Base-by-base conservation (phyloP, 2,888 invertebrate genomes). In the Agrochola lychnidis region DNA sequence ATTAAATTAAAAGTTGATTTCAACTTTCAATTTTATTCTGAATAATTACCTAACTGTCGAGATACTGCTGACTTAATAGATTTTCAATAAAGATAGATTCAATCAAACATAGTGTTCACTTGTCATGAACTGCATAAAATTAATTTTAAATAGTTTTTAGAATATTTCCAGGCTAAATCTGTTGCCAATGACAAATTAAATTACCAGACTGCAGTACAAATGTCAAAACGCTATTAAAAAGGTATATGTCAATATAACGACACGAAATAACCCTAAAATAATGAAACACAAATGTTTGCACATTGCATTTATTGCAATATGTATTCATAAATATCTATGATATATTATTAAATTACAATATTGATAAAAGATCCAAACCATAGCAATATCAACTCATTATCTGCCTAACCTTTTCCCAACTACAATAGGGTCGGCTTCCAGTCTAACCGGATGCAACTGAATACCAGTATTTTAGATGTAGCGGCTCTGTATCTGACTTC, bases 281-380 rank as follows among this genome's bases (percentile, higher is more conserved):
- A 67, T 53, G 12, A 72, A 72, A 68, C 14, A 19, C 51, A 40
- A 5, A 67, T 51, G 36, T 14, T 14, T 66, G 25, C 14, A 66
- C 25, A 66, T 51, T 51, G 36, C 12, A 66, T 71, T 9, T 25
- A 22, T 71, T 40, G 2, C n/a, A 25, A 56, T 30, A 42, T 7
- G 19, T 40, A 51, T 40, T 25, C 12, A 19, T 61, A 61, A 36
- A 36, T 61, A 36, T 16, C 14, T 9, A 62, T 62, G 36, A 36
- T 14, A 63, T 42, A 9, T n/a, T 7, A 40, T n/a, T 12, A 36
- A 22, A 61, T 36, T 19, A 61, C 19, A 61, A 61, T 61, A 36
- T 36, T 36, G 5, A 30, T 14, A 51, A 36, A 51, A 67, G 4
- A 51, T 3, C 16, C 22, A 36, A 51, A 30, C 25, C 14, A 14